These are phyloP conservation scores for Drosophila athabasca DNA, from an alignment of 1,140 invertebrate genomes.

Conservation along the genomic window DNA sequence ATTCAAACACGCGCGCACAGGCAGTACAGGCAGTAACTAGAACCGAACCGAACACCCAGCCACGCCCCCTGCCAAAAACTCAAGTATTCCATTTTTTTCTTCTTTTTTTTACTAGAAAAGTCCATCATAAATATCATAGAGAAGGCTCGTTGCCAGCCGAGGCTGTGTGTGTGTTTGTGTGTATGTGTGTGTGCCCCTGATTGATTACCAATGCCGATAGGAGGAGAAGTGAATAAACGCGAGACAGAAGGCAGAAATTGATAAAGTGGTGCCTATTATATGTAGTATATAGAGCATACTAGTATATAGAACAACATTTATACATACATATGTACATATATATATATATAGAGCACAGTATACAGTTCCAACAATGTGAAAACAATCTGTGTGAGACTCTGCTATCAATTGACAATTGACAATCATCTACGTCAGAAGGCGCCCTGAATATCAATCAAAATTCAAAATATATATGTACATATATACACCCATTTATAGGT, in stretches of 20 bases:
- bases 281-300: conserved; percentile 18
- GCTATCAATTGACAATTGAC: conserved; percentile 40
- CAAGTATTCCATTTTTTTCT: background rate
- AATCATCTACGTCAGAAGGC: conserved; percentile 43
- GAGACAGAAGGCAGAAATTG: conserved; percentile 21
- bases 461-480: conserved; percentile 5
- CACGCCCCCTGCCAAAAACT: conserved; percentile 22
- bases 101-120: background rate
- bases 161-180: background rate
- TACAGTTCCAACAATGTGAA: conserved; percentile 4
- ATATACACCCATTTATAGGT: conserved; percentile 4
- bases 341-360: too few relatives aligned
- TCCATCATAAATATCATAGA: background rate
- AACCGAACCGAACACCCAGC: background rate
- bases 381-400: conserved; percentile 11
- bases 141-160: conserved; percentile 10
- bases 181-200: conserved; percentile 9
- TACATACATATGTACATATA: too few relatives aligned
- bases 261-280: conserved; percentile 37
- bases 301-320: background rate
- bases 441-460: conserved; percentile 55
- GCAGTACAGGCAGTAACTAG: too few relatives aligned
- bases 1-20: conserved; percentile 20
- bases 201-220: conserved; percentile 36
- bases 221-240: conserved; percentile 4